phyloP scores from a whole-genome alignment of 2,113 vertebrate species.

The Gallinago undulata region DNA sequence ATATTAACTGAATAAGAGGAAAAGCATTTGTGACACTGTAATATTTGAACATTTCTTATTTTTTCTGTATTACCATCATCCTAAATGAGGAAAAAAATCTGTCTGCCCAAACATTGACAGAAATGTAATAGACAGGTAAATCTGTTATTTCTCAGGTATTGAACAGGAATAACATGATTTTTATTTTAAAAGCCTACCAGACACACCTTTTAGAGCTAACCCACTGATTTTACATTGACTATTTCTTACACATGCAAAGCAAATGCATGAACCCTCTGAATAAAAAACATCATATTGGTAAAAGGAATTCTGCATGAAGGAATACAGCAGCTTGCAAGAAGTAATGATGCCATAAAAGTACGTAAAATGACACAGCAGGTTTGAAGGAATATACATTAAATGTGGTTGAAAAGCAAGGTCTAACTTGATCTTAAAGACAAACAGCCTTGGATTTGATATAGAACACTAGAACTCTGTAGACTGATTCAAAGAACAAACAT shows the following conservation, averaged over 20 bases:
- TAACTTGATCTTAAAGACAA: neutral
- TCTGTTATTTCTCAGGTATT: neutral
- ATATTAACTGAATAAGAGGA: neutral
- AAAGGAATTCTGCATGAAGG: neutral
- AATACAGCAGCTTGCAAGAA: neutral
- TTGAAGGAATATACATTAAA: neutral
- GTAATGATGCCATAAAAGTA: neutral
- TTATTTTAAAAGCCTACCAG: neutral
- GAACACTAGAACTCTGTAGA: neutral
- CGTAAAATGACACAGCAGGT: neutral
- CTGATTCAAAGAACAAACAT: neutral
- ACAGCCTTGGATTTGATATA: neutral
- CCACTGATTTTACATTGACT: neutral
- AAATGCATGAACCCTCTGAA: neutral
- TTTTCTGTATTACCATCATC: neutral
- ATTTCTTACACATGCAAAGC: neutral
- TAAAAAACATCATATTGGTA: neutral
- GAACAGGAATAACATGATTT: neutral
- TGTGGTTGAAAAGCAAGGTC: neutral
- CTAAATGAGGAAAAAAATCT: neutral
- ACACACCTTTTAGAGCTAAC: neutral
- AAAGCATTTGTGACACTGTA: neutral
- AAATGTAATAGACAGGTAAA: fast-evolving
- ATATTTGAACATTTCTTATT: neutral
- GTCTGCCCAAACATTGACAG: neutral